These are phyloP conservation scores for Orussus abietinus DNA, from an alignment of 1,140 invertebrate genomes.

Conservation along the genomic window DNA sequence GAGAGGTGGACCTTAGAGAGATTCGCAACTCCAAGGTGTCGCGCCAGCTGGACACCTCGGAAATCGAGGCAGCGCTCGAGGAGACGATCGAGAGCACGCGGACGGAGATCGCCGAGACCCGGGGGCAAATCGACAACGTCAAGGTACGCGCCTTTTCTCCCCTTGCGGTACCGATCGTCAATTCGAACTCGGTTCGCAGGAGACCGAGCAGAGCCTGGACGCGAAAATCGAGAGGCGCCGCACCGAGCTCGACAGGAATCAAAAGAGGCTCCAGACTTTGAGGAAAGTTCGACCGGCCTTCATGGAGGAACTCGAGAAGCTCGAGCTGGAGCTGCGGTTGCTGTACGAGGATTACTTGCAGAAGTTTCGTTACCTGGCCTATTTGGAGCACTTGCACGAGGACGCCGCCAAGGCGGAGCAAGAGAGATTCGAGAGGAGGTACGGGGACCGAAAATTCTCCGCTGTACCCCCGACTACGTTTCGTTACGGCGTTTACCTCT, in stretches of 20 bases:
- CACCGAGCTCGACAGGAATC: slow-evolving; percentile 85
- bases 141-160: slow-evolving; percentile 61
- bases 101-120: slow-evolving; percentile 68
- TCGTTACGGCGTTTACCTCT: not conserved
- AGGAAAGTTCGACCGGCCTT: slow-evolving; percentile 97
- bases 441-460: not conserved
- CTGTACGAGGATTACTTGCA: slow-evolving; percentile 87
- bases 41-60: slow-evolving; percentile 77
- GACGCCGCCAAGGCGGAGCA: slow-evolving; percentile 67
- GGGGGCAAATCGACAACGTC: slow-evolving; percentile 77
- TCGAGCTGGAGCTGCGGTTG: slow-evolving; percentile 81
- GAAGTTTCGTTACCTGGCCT: slow-evolving; percentile 82
- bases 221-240: slow-evolving; percentile 88
- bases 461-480: not conserved
- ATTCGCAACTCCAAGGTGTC: slow-evolving; percentile 62
- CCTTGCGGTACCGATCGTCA: slow-evolving; percentile 29
- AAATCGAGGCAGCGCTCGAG: slow-evolving; percentile 73
- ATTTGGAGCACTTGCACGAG: slow-evolving; percentile 72
- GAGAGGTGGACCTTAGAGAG: slow-evolving; percentile 79
- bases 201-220: slow-evolving; percentile 72
- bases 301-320: slow-evolving; percentile 91
- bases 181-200: slow-evolving; percentile 32
- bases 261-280: slow-evolving; percentile 87
- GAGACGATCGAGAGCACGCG: slow-evolving; percentile 66
- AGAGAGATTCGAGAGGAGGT: slow-evolving; percentile 61